These are phyloP conservation scores for Prochilodus magdalenae DNA, from an alignment of 2,113 vertebrate genomes.

Conservation along the genomic window DNA sequence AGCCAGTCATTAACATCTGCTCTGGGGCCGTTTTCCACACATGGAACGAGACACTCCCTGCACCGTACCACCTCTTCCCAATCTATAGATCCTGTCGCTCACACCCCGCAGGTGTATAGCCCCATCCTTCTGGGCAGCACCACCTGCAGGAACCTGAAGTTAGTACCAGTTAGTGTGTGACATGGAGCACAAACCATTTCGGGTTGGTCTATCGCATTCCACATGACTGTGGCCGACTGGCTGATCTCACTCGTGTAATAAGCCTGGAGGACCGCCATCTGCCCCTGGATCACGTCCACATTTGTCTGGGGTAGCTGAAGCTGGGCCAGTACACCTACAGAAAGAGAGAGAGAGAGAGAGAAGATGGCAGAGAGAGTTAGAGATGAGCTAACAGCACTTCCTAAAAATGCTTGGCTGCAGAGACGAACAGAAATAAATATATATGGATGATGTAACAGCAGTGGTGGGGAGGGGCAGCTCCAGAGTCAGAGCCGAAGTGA, in stretches of 20 bases:
- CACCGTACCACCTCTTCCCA: no score
- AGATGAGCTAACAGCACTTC: background rate
- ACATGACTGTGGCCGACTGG: conserved; percentile 64
- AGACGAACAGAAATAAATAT: background rate
- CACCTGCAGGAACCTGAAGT: no score
- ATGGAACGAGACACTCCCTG: no score
- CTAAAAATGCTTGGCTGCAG: background rate
- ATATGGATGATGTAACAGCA: background rate
- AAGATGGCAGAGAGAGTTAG: background rate
- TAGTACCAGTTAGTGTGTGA: no score
- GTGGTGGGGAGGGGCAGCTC: background rate
- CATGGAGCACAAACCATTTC: conserved; percentile 62
- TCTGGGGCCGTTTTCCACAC: no score
- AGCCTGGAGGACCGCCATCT: conserved; percentile 71
- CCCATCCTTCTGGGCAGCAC: no score
- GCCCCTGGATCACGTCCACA: conserved; percentile 77
- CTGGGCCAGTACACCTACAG: conserved; percentile 65
- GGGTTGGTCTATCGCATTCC: conserved; percentile 62
- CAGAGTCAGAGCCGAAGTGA: background rate
- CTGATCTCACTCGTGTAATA: conserved; percentile 68
- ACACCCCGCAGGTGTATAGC: no score
- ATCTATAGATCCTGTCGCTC: no score
- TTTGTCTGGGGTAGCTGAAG: conserved; percentile 51
- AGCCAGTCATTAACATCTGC: no score
- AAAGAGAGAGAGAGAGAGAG: conserved; percentile 18